These are phyloP conservation scores for Pachliopta kotzebuea DNA, from an alignment of 2,888 invertebrate species.

Conservation along the genomic window DNA sequence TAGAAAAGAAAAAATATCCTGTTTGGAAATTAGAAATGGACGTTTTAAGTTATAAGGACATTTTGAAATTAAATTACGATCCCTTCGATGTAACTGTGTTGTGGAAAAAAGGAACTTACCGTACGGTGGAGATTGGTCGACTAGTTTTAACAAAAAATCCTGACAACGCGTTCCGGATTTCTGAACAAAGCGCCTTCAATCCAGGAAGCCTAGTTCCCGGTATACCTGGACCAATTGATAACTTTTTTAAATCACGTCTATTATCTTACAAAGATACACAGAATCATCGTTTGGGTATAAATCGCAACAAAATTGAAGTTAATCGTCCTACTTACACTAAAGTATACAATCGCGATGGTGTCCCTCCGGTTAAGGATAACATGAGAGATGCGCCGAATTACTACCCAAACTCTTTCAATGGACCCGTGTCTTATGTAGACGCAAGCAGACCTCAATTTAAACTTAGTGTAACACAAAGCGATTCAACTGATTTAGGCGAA, in stretches of 20 bases:
- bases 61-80: slow-evolving; percentile 49
- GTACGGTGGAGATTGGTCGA: slow-evolving; percentile 50
- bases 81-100: slow-evolving; percentile 57
- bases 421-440: slow-evolving; percentile 85
- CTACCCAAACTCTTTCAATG: slow-evolving; percentile 95
- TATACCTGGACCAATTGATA: slow-evolving; percentile 57
- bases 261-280: slow-evolving; percentile 54
- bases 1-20: slow-evolving; percentile 81
- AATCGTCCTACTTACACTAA: slow-evolving; percentile 52
- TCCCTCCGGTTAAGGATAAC: slow-evolving; percentile 85
- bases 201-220: slow-evolving; percentile 63
- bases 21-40: slow-evolving; percentile 61
- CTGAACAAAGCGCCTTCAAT: slow-evolving; percentile 52
- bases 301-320: slow-evolving; percentile 53
- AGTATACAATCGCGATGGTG: slow-evolving; percentile 68
- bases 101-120: slow-evolving; percentile 61
- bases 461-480: slow-evolving; percentile 41
- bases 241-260: slow-evolving; percentile 49
- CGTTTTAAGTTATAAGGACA: slow-evolving; percentile 46
- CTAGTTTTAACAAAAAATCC: slow-evolving; percentile 49
- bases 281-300: slow-evolving; percentile 55
- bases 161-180: slow-evolving; percentile 51
- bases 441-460: slow-evolving; percentile 43
- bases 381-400: slow-evolving; percentile 95
- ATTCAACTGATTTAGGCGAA: slow-evolving; percentile 74